Evolutionary conservation across 2,888 invertebrate genomes (phyloP), one percentile per base, ranked within the genome.

Genomic region (Caenorhabditis sp.): DNA sequence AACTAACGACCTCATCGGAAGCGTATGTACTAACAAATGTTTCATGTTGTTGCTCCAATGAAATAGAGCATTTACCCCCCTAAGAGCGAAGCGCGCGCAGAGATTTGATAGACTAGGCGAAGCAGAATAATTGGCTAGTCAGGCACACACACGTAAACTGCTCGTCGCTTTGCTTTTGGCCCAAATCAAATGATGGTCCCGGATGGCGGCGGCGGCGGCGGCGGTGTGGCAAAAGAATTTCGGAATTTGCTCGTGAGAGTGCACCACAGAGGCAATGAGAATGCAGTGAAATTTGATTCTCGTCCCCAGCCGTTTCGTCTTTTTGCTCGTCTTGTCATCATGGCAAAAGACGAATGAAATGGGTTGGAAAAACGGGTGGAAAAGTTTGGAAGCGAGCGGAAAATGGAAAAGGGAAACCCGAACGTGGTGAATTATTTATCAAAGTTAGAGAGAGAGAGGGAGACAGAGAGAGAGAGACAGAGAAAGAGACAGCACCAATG

Each of bases 211-310:
- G 39, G 9, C 24, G 13, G 43, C 9, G 27, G 35, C 48, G 46
- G 24, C n/a, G n/a, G n/a, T n/a, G n/a, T n/a, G n/a, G n/a, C 20
- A 26, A 30, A 46, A 46, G 35, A 65, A 17, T 35, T 35, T 35
- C 35, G 32, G 27, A 27, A 30, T 41, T 24, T 43, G 26, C 17
- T 1, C 4, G 61, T 11, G 20, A 27, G 52, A 63, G 32, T 15
- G 26, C 24, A 24, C 39, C 26, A 22, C 56, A 41, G 32, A 26
- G 41, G 46, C 45, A 58, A 58, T 50, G 48, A 22, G 56, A 58
- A 46, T 45, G 55, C 39, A 56, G 48, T 56, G 66, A 68, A 68
- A 68, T 68, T 68, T 48, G 66, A 68, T 68, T 68, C 66, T 50
- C 20, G 26, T 24, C 15, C 3, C 9, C 13, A 26, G 6, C 35